Conservation (phyloP, 2,113 vertebrate genomes). For the Pandion haliaetus region DNA sequence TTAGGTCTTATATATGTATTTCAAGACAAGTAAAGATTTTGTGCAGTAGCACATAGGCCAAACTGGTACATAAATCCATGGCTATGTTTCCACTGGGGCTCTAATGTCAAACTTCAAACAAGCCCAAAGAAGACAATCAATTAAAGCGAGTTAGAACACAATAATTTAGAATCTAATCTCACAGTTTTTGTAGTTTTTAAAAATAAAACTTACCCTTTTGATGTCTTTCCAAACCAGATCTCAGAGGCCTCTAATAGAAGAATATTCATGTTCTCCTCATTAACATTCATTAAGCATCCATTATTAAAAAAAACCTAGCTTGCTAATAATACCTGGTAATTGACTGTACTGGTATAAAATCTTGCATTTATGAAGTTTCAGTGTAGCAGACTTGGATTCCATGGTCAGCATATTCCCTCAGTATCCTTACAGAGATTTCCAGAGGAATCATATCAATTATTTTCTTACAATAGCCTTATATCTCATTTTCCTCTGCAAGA, state of each 20-base stretch:
- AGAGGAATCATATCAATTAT: background rate
- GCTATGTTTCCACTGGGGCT: background rate
- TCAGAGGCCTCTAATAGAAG: background rate
- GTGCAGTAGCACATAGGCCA: background rate
- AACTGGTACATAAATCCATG: background rate
- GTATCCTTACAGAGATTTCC: background rate
- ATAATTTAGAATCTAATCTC: background rate
- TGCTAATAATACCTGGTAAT: background rate
- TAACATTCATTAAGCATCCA: background rate
- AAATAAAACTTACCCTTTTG: slow-evolving; percentile 4
- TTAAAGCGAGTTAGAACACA: slow-evolving; percentile 7
- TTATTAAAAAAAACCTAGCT: background rate
- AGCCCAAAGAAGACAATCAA: background rate
- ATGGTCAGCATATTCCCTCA: background rate
- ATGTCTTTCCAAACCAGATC: slow-evolving; percentile 22
- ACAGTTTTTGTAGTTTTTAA: background rate
- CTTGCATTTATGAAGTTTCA: background rate
- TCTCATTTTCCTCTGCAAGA: background rate
- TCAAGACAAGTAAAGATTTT: background rate
- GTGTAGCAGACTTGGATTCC: background rate
- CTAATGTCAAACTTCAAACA: background rate
- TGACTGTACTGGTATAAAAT: background rate
- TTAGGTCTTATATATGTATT: background rate
- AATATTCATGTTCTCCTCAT: background rate
- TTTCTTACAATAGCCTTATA: background rate